Percentiles rank a stretch among this genome's conserved stretches.
These are phyloP conservation scores for Harmothoe impar DNA, from an alignment of 2,888 invertebrate species.

Conservation along the genomic window DNA sequence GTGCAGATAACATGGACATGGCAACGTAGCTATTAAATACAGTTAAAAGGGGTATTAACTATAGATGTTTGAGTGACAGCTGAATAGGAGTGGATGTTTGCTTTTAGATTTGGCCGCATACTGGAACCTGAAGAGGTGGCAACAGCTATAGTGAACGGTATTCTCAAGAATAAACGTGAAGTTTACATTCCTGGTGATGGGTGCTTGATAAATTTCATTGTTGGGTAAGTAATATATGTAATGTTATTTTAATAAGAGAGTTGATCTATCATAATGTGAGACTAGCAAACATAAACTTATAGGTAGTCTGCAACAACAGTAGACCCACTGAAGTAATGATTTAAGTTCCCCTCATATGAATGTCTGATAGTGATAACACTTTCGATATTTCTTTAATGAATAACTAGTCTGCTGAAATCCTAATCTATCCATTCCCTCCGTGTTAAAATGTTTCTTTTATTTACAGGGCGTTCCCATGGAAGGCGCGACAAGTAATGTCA, in stretches of 20 bases:
- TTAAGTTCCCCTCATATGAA: background rate
- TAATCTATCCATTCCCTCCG: too few relatives aligned
- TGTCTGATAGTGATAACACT: background rate
- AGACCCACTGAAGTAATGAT: background rate
- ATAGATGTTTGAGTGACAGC: too few relatives aligned
- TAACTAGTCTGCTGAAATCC: too few relatives aligned
- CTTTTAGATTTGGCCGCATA: background rate
- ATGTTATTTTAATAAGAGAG: background rate
- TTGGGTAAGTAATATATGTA: background rate
- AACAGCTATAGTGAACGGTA: slow-evolving; percentile 20
- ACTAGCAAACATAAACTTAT: background rate
- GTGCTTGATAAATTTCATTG: background rate
- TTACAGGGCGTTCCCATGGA: background rate
- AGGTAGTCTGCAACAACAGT: background rate
- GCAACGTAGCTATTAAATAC: too few relatives aligned
- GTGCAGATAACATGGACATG: too few relatives aligned
- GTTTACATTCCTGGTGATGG: slow-evolving; percentile 27
- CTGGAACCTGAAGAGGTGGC: slow-evolving; percentile 35
- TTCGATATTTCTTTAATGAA: background rate
- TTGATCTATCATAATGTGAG: background rate
- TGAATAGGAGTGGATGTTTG: background rate
- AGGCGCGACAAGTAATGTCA: background rate
- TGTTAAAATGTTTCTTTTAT: background rate
- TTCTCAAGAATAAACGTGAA: slow-evolving; percentile 18
- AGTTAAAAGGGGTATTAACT: too few relatives aligned